Evolutionary conservation across 2,113 vertebrate genomes (phyloP).

Genomic region (Syngnathus floridae): DNA sequence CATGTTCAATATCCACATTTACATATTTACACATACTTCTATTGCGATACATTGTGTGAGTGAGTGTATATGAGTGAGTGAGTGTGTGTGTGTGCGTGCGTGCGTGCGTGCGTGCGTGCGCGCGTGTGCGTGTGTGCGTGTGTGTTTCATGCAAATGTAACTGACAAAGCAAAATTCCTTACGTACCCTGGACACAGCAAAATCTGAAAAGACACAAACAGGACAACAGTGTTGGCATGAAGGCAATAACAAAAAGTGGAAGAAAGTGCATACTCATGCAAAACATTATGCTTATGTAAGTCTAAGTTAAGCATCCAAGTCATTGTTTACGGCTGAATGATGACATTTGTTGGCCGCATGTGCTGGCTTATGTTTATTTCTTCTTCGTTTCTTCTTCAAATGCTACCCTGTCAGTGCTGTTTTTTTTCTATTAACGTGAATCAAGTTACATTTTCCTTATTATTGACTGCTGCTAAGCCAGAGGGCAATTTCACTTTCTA

Average conservation of each 20-base stretch:
- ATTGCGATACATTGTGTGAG: no score
- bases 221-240: slow-evolving; percentile 30
- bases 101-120: no score
- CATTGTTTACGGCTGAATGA: slow-evolving; percentile 3
- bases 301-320: slow-evolving; percentile 18
- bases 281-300: slow-evolving; percentile 24
- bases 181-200: slow-evolving; percentile 68
- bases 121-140: neutral
- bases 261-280: slow-evolving; percentile 31
- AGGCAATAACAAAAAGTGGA: slow-evolving; percentile 2
- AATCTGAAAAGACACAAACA: slow-evolving; percentile 57
- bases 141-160: neutral
- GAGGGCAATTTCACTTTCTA: slow-evolving; percentile 1
- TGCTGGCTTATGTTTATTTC: neutral
- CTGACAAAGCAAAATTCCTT: slow-evolving; percentile 21
- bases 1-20: neutral
- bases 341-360: neutral
- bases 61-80: no score
- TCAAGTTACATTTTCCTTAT: neutral
- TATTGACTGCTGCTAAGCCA: neutral
- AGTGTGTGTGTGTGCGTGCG: neutral
- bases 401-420: neutral
- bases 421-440: neutral
- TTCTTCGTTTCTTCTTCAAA: neutral
- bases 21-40: neutral